Evolutionary conservation across 2,113 vertebrate genomes (phyloP), one percentile per base, ranked within the genome.

Genomic region (Litocranius walleri): DNA sequence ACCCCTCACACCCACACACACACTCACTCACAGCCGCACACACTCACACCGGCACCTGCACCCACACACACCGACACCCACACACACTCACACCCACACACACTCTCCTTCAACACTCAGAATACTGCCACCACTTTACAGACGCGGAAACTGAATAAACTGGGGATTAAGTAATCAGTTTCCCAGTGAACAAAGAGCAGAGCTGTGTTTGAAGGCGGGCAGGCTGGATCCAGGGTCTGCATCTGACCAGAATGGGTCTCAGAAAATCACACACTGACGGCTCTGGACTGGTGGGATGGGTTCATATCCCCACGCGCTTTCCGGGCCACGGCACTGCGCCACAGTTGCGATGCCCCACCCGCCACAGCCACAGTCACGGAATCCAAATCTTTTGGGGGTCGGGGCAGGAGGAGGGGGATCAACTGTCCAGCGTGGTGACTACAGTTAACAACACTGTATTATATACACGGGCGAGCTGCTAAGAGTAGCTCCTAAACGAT

Each of bases 351-450:
- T 36, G 19, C 15, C 25, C 7, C 15, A 12, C 12, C 36, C 19
- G 62, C n/a, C 1, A 48, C 1, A 64, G 21, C n/a, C 1, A n/a
- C 40, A 54, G 16, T 50, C 56, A 52, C 90, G 30, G 29, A 89
- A 57, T 36, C 12, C 52, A 29, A 85, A 27, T 52, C 33, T 5
- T 1, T 3, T 1, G 3, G 0, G 1, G 36, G 5, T 25, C 12
- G 43, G 57, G 25, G 59, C 0, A 3, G 12, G 56, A 10, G 30
- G 5, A 30, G 11, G 16, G 64, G 21, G 7, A 2, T 21, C 7
- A 13, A 57, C 57, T 0, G 52, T 5, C 23, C 17, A 17, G 40
- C 3, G 23, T 1, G 17, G 30, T 6, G 40, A 50, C 78, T 4
- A 13, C 2, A 3, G 3, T 30, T 30, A 36, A 36, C 48, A 9